Conservation (phyloP, 2,797 vertebrate genomes). For the Enteromius afrohamiltoni region DNA sequence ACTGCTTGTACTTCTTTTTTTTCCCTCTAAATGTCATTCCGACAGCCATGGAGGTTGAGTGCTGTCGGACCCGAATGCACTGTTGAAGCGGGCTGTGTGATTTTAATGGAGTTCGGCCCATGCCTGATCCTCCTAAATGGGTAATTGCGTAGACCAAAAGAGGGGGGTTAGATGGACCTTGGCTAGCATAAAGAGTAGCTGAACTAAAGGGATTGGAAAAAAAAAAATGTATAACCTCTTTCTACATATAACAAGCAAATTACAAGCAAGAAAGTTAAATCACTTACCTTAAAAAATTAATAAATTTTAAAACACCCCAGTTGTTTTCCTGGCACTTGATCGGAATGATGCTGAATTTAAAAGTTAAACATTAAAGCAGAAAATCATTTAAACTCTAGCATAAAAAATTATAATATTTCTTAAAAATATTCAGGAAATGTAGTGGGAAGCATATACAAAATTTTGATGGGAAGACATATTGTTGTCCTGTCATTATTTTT, state of each 20-base stretch:
- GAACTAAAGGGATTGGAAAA: constrained; percentile 36
- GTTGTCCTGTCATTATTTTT: neutral
- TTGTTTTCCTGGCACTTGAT: neutral
- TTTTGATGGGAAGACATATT: neutral
- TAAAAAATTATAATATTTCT: neutral
- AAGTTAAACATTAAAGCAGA: neutral
- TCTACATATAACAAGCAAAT: constrained; percentile 25
- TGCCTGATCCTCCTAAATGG: constrained; percentile 43
- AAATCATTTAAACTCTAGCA: neutral
- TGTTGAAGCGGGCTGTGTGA: constrained; percentile 27
- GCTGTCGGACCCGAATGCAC: constrained; percentile 29
- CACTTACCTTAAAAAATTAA: neutral
- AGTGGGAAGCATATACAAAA: neutral
- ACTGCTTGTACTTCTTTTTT: constrained; percentile 50
- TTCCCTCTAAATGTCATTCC: constrained; percentile 54
- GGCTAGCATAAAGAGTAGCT: constrained; percentile 5
- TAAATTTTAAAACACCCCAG: neutral
- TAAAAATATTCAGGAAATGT: neutral
- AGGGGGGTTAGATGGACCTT: constrained; percentile 19
- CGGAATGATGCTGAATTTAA: neutral
- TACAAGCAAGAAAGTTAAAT: neutral
- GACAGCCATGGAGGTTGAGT: constrained; percentile 46
- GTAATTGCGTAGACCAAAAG: constrained; percentile 27
- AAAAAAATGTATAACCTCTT: neutral
- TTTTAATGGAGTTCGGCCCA: constrained; percentile 47